Evolutionary conservation across 2,888 invertebrate species (phyloP).

Genomic region (Monochamus alternatus): DNA sequence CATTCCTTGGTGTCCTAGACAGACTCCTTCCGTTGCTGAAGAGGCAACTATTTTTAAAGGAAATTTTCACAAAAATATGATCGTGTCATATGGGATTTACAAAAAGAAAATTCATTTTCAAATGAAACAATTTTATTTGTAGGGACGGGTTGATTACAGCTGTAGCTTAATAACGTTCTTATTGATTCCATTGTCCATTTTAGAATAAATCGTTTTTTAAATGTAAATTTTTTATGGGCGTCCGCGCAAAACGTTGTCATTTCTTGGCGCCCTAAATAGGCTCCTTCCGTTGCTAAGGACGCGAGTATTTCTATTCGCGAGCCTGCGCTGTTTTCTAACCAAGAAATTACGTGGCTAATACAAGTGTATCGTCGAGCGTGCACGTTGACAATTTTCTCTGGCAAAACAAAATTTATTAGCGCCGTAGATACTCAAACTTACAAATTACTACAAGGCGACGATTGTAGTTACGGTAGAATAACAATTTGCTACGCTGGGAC

Average conservation of each 20-base stretch:
- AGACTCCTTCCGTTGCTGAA: constrained; percentile 30
- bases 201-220: constrained; percentile 22
- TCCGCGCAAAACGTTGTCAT: constrained; percentile 22
- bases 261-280: constrained; percentile 19
- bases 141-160: background rate
- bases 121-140: background rate
- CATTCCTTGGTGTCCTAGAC: constrained; percentile 19
- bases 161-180: background rate
- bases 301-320: constrained; percentile 37
- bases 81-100: too few relatives aligned
- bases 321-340: constrained; percentile 34
- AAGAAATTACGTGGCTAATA: constrained; percentile 68
- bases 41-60: constrained; percentile 34
- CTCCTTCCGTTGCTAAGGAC: constrained; percentile 35
- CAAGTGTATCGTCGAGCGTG: constrained; percentile 67
- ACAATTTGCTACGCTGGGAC: constrained; percentile 22
- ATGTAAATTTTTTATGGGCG: constrained; percentile 28
- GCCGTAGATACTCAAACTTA: background rate
- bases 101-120: too few relatives aligned
- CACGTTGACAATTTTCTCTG: constrained; percentile 32
- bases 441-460: too few relatives aligned
- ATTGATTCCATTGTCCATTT: constrained; percentile 17
- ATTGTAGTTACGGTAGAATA: too few relatives aligned
- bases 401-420: constrained; percentile 11
- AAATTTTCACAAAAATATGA: too few relatives aligned